Evolutionary conservation across 2,888 invertebrate species (phyloP).

Genomic region (Apoderus coryli): DNA sequence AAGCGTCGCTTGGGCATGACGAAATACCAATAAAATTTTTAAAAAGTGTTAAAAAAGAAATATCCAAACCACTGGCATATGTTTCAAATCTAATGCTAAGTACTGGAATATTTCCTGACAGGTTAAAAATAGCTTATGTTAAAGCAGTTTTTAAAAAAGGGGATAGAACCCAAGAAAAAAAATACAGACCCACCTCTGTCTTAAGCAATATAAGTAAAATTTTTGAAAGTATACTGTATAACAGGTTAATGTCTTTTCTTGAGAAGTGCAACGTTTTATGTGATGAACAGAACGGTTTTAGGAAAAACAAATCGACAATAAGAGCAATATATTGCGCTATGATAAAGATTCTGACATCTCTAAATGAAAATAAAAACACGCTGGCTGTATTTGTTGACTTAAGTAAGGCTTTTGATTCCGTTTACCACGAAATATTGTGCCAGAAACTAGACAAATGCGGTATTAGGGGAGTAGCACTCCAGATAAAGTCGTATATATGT

Average conservation of each 20-base stretch:
- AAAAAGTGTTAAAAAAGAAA: conserved; percentile 5
- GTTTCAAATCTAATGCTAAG: conserved; percentile 6
- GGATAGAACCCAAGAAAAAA: conserved; percentile 6
- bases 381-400: conserved; percentile 7
- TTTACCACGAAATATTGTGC: conserved; percentile 5
- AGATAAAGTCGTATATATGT: no score
- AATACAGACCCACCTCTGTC: conserved; percentile 6
- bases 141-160: conserved; percentile 9
- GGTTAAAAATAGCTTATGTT: conserved; percentile 6
- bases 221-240: conserved; percentile 6
- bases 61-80: conserved; percentile 7
- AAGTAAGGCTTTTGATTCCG: conserved; percentile 5
- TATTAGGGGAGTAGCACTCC: no score
- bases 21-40: conserved; percentile 6
- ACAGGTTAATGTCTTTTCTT: neutral
- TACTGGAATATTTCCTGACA: conserved; percentile 4
- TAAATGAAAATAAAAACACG: conserved; percentile 5
- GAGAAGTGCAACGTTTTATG: neutral
- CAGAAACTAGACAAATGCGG: no score
- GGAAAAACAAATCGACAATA: conserved; percentile 6
- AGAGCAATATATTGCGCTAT: conserved; percentile 7
- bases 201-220: conserved; percentile 8
- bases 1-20: conserved; percentile 4
- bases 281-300: conserved; percentile 7
- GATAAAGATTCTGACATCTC: conserved; percentile 2